Conservation (phyloP, 2,797 vertebrate genomes). For the Catharus ustulatus region DNA sequence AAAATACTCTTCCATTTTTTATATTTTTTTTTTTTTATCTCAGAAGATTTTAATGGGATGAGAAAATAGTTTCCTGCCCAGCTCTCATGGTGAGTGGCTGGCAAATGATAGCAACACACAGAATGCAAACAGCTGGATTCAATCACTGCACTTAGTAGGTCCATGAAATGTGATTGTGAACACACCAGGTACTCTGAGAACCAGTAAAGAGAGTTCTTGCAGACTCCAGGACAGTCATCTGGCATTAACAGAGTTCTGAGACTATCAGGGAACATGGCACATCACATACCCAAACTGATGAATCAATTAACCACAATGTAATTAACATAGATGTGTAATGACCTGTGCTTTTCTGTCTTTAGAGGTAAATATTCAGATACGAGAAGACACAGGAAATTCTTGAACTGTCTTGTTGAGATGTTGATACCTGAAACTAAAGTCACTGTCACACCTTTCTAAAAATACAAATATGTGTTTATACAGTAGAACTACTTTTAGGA, state of each 20-base stretch:
- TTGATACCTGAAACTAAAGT: not conserved
- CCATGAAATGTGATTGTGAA: not conserved
- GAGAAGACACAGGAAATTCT: not conserved
- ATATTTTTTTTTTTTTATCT: not conserved
- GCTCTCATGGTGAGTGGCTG: slow-evolving; percentile 16
- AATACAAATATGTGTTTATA: not conserved
- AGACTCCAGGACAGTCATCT: not conserved
- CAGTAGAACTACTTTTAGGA: not conserved
- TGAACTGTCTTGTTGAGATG: not conserved
- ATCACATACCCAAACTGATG: not conserved
- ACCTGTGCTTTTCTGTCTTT: not conserved
- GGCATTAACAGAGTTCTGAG: not conserved
- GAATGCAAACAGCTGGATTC: slow-evolving; percentile 34
- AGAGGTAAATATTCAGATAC: not conserved
- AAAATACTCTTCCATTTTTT: not conserved
- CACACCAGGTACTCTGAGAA: not conserved
- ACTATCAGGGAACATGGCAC: not conserved
- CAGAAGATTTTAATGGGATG: not conserved
- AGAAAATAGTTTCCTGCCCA: slow-evolving; percentile 37
- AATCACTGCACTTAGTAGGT: not conserved
- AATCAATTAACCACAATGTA: not conserved
- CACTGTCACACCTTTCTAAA: not conserved
- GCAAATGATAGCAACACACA: slow-evolving; percentile 9
- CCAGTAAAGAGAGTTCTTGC: not conserved
- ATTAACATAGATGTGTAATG: not conserved